These are phyloP conservation scores for Caenorhabditis brenneri DNA, from an alignment of 1,140 invertebrate species.

Conservation along the genomic window DNA sequence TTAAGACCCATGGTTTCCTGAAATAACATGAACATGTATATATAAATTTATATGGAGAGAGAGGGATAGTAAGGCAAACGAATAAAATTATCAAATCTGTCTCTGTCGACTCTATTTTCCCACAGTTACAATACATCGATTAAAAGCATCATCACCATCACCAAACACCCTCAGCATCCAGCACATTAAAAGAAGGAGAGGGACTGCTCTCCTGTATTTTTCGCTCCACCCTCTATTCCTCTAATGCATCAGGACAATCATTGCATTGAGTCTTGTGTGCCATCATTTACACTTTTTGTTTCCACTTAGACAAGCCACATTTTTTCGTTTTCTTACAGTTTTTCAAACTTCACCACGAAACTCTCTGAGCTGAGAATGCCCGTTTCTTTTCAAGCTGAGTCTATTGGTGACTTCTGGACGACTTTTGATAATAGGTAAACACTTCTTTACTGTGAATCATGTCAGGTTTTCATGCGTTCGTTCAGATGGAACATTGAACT, in stretches of 20 bases:
- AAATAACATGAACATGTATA: neutral
- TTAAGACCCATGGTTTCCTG: slow-evolving; percentile 47
- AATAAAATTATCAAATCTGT: too few relatives aligned
- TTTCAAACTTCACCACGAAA: too few relatives aligned
- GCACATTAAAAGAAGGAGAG: too few relatives aligned
- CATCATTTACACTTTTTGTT: neutral
- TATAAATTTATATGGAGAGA: too few relatives aligned
- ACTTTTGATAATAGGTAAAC: neutral
- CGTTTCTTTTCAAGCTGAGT: neutral
- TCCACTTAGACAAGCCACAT: neutral
- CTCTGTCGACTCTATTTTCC: neutral
- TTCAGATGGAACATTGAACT: slow-evolving; percentile 11
- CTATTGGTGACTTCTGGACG: slow-evolving; percentile 1
- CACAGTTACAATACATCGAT: neutral
- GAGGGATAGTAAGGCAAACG: too few relatives aligned
- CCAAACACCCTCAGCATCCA: too few relatives aligned
- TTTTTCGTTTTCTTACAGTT: neutral
- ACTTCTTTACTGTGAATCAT: neutral
- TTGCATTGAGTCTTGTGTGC: neutral
- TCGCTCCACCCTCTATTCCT: neutral
- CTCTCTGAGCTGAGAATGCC: neutral
- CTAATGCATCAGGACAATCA: neutral
- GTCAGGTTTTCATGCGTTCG: too few relatives aligned
- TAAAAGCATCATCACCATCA: too few relatives aligned
- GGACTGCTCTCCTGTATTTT: neutral